Base-by-base conservation (phyloP, 2,888 invertebrate species). In the Noctua janthina region DNA sequence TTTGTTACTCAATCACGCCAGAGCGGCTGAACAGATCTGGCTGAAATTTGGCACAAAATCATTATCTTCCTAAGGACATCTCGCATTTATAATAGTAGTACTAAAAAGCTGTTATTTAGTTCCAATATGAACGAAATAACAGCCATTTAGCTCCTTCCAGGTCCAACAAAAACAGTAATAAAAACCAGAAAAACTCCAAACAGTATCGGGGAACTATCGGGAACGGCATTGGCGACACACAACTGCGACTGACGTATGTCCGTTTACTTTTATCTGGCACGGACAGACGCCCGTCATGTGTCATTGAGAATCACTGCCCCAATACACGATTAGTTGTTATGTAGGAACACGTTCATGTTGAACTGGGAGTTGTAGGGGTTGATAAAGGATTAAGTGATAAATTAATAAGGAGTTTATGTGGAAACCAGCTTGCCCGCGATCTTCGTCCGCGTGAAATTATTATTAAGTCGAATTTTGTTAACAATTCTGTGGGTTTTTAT, bases 241-340 rank as follows among this genome's bases (percentile, higher is more conserved):
- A 59, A 72, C 71, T 74, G 74, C 35, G 29, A 68, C 67, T 84
- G 89, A 87, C 85, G 84, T 81, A 87, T 86, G 78, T 76, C 51
- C 75, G 66, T 72, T 85, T 86, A 84, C 83, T 92, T 91, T 90
- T 92, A 91, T 91, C 92, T 89, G 87, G 67, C 66, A 68, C 71
- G 78, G 89, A 88, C 91, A 91, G 88, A 10, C 85, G 89, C 20
- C 81, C 76, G 86, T 90, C 90, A 88, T 91, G 85, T 90, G 90
- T 92, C 91, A 91, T 78, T 67, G 81, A 72, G 91, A 90, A 90
- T 92, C 90, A 92, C 79, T 75, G 59, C 3, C 43, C 29, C 3
- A 49, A 39, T 46, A 43, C 29, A 67, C 74, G 68, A 77, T 80
- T 79, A 76, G 56, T 77, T 49, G 54, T 15, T 79, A 2, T 74